Base-by-base conservation (phyloP, 2,888 invertebrate species). In the Hylaea fasciaria region DNA sequence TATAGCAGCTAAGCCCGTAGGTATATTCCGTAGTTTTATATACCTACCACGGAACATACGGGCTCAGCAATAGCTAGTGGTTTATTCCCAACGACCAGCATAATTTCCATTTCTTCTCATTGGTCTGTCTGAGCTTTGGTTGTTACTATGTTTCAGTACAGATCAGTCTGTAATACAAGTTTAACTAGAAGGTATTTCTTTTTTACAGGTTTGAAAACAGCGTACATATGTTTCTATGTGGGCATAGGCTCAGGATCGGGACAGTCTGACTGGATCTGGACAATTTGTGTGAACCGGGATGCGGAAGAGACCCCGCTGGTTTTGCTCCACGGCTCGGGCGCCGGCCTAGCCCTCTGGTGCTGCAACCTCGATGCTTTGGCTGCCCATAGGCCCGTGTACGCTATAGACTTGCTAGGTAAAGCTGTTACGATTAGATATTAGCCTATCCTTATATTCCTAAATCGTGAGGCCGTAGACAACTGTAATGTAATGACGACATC, bases 291-390 rank as follows among this genome's bases (percentile, higher is more conserved):
- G 55, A 95, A 95, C 83, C 93, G 94, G 70, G 93, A 94, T 69
- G 93, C 94, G 0, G 84, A 93, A 51, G 95, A 95, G 77, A 95
- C 95, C 0, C 99, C 99, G 0, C 86, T 99, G 37, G 97, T 99
- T 29, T 84, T 99, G 77, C 88, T 99, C 13, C 99, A 99, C 83
- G 99, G 99, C 0, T 94, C 99, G 81, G 99, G 97, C 10, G 96
- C 98, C 0, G 99, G 99, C 0, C 95, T 98, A 17, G 99, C 97
- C 0, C 92, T 99, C 47, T 99, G 99, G 98, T 96, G 97, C 65
- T 94, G 97, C 72, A 99, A 99, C 87, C 91, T 98, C 12, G 98
- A 98, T 82, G 91, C 95, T 0, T 91, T 99, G 8, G 95, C 97
- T 0, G 92, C 94, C 17, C 92, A 94, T 2, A 93, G 98, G 56